Conservation (phyloP, 2,113 vertebrate genomes). For the Aspiorhynchus laticeps region DNA sequence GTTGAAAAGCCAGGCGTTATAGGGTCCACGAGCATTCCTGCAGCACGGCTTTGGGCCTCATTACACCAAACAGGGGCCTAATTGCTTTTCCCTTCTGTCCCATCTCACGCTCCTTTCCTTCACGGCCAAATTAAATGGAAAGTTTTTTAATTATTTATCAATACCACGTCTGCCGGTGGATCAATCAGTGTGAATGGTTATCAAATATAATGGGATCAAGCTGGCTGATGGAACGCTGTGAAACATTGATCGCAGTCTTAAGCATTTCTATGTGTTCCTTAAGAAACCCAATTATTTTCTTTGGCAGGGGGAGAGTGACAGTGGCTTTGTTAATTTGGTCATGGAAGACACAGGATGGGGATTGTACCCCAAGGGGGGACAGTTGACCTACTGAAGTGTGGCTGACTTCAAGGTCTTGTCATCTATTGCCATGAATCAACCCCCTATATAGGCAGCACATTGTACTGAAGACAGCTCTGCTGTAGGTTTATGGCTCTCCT, state of each 20-base stretch:
- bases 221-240: constrained; percentile 69
- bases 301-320: constrained; percentile 62
- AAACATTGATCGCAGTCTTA: constrained; percentile 78
- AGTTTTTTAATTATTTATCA: constrained; percentile 91
- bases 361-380: constrained; percentile 59
- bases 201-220: constrained; percentile 78
- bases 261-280: constrained; percentile 67
- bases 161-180: constrained; percentile 79
- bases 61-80: constrained; percentile 81
- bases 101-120: constrained; percentile 73
- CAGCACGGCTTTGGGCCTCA: constrained; percentile 81
- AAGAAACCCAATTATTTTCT: constrained; percentile 73
- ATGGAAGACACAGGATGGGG: constrained; percentile 48
- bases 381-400: constrained; percentile 66
- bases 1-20: constrained; percentile 66
- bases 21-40: constrained; percentile 76
- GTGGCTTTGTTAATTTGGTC: constrained; percentile 69
- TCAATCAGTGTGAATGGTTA: constrained; percentile 81
- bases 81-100: constrained; percentile 74
- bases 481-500: neutral
- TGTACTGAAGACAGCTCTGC: constrained; percentile 4
- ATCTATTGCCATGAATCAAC: constrained; percentile 73
- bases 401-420: constrained; percentile 72
- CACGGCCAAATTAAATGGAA: constrained; percentile 80
- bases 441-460: constrained; percentile 69